phyloP scores from a whole-genome alignment of 2,888 invertebrate genomes.

The Troglohyphantes excavatus region DNA sequence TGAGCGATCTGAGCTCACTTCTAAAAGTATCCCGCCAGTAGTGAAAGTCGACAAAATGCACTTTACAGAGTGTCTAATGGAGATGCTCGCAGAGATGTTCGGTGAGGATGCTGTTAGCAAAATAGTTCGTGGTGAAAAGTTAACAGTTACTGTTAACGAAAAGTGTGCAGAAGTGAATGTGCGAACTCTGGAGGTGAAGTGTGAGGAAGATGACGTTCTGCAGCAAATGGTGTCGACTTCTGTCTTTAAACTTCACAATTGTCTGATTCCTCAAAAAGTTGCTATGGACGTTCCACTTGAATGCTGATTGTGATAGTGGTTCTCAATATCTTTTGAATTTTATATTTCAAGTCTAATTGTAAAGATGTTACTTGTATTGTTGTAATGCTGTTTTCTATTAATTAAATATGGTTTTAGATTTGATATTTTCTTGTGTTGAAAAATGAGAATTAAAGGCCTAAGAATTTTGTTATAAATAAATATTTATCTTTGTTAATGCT shows the following conservation, averaged over 20 bases:
- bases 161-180: conserved; percentile 93
- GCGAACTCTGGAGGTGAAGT: conserved; percentile 89
- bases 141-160: conserved; percentile 92
- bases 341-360: too few relatives aligned
- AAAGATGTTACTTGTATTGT: too few relatives aligned
- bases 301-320: neutral
- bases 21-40: conserved; percentile 81
- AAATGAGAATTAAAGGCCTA: too few relatives aligned
- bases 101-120: conserved; percentile 96
- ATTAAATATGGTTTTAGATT: too few relatives aligned
- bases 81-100: conserved; percentile 96
- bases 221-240: conserved; percentile 93
- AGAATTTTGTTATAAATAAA: too few relatives aligned
- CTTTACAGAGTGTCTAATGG: conserved; percentile 94
- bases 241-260: conserved; percentile 91
- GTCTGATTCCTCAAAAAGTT: conserved; percentile 84
- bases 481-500: too few relatives aligned
- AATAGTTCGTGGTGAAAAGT: conserved; percentile 93
- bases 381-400: too few relatives aligned
- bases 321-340: too few relatives aligned
- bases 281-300: conserved; percentile 23
- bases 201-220: conserved; percentile 90
- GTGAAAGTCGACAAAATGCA: conserved; percentile 93
- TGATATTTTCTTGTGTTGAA: too few relatives aligned
- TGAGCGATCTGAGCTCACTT: conserved; percentile 83